Percentiles rank a stretch among this genome's conserved stretches.
Conservation (phyloP, 2,113 vertebrate species). For the Rhinolophus sinicus region DNA sequence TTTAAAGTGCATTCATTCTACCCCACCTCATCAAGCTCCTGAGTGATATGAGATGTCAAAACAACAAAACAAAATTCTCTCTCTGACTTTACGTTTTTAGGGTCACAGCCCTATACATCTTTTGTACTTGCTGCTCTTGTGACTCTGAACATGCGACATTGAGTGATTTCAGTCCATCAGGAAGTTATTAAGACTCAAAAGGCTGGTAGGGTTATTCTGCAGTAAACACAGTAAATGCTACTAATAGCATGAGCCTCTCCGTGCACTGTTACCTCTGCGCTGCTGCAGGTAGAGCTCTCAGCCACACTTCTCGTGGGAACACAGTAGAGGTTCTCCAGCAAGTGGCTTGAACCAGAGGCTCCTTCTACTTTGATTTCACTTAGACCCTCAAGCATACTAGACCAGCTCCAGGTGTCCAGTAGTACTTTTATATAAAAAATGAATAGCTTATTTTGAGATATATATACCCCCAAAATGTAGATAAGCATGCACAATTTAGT, state of each 20-base stretch:
- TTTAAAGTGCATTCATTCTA: not conserved
- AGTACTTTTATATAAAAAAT: slow-evolving; percentile 12
- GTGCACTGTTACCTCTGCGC: not conserved
- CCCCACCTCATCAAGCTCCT: not conserved
- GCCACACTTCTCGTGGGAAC: not conserved
- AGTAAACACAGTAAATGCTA: not conserved
- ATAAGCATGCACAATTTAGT: not conserved
- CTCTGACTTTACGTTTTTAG: not conserved
- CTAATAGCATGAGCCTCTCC: not conserved
- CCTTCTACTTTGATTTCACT: not conserved
- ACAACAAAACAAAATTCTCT: not conserved
- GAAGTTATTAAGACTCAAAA: not conserved
- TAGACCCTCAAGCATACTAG: not conserved
- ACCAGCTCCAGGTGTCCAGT: not conserved
- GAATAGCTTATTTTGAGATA: not conserved
- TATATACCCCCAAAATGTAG: not conserved
- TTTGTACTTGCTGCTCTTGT: not conserved
- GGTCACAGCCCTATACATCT: not conserved
- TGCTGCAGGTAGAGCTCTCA: not conserved
- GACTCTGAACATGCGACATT: not conserved
- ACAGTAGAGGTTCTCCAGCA: not conserved
- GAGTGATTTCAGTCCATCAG: not conserved
- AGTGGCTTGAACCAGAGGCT: not conserved
- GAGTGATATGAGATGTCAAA: slow-evolving; percentile 64
- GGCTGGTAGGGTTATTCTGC: not conserved